These are phyloP conservation scores for Ceratina australensis DNA, from an alignment of 1,140 invertebrate species.

Conservation along the genomic window DNA sequence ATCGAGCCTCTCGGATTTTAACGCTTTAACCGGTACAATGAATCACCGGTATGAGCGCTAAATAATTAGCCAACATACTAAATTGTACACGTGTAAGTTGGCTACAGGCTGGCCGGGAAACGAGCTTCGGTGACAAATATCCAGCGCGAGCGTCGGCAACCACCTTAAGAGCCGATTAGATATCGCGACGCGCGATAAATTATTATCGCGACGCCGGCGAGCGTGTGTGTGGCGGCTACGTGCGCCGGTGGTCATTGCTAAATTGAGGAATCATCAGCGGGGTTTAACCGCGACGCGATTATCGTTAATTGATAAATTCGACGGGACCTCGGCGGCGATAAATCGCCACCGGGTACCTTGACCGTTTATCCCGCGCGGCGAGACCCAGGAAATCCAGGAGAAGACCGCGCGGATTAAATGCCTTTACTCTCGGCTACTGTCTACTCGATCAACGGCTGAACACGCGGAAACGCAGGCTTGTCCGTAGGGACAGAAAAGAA, in stretches of 20 bases:
- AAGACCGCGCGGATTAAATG: constrained; percentile 2
- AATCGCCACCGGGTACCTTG: constrained; percentile 51
- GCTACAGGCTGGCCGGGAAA: constrained; percentile 41
- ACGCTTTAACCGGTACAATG: no score
- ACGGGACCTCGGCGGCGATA: constrained; percentile 50
- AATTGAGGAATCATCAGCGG: constrained; percentile 64
- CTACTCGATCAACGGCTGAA: not conserved
- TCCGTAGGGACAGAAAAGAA: not conserved
- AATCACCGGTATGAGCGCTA: no score
- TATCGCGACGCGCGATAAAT: constrained; percentile 58
- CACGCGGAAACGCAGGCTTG: constrained; percentile 9
- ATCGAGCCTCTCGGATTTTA: no score
- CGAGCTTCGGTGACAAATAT: constrained; percentile 56
- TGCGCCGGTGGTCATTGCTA: constrained; percentile 57
- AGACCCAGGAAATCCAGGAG: constrained; percentile 33
- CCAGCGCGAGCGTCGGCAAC: constrained; percentile 11
- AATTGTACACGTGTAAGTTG: no score
- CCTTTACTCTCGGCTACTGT: not conserved
- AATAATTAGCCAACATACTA: no score
- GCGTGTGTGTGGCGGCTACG: constrained; percentile 35
- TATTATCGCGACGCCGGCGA: constrained; percentile 50
- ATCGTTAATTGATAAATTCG: constrained; percentile 68
- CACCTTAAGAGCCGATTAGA: constrained; percentile 45
- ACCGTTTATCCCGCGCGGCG: constrained; percentile 40
- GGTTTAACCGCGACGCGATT: constrained; percentile 52